A percentile compares a stretch with the other conserved stretches of the same genome.
Evolutionary conservation across 2,797 vertebrate species (phyloP).

Genomic region (Nyctibius grandis): DNA sequence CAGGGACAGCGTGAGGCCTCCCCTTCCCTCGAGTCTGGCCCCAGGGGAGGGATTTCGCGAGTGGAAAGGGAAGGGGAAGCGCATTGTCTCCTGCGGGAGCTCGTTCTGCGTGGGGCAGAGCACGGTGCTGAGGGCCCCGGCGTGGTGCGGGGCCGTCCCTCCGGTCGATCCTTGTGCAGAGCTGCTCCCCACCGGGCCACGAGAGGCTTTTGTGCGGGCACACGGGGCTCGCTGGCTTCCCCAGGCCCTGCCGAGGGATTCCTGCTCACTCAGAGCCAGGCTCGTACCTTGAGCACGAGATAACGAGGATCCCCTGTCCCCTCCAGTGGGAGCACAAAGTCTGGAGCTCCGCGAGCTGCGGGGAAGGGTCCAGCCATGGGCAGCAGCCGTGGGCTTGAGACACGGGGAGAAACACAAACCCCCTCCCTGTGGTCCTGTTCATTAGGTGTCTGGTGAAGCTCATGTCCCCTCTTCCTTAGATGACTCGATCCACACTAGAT

Average conservation of each 20-base stretch:
- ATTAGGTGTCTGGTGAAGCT: neutral
- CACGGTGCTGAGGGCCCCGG: neutral
- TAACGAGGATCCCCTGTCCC: neutral
- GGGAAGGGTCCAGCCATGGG: neutral
- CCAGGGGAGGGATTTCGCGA: neutral
- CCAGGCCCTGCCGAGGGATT: neutral
- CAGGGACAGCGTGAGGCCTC: neutral
- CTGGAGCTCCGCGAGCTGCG: neutral
- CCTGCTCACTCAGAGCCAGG: neutral
- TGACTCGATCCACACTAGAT: neutral
- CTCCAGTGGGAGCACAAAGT: too few species aligned
- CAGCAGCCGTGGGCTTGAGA: neutral
- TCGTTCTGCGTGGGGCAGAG: neutral
- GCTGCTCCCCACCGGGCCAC: rapidly evolving
- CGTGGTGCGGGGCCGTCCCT: neutral
- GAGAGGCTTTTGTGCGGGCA: neutral
- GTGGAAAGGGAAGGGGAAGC: neutral
- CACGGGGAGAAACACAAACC: neutral
- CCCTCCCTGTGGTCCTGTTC: neutral
- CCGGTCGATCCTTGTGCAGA: neutral
- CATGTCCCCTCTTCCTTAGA: neutral
- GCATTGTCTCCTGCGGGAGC: neutral
- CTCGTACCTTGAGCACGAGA: neutral
- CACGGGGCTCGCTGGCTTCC: neutral
- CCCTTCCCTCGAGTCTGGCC: neutral